Evolutionary conservation across 64 coral and sea anemone genomes (phyloP).

Genomic region (Montipora cactus): DNA sequence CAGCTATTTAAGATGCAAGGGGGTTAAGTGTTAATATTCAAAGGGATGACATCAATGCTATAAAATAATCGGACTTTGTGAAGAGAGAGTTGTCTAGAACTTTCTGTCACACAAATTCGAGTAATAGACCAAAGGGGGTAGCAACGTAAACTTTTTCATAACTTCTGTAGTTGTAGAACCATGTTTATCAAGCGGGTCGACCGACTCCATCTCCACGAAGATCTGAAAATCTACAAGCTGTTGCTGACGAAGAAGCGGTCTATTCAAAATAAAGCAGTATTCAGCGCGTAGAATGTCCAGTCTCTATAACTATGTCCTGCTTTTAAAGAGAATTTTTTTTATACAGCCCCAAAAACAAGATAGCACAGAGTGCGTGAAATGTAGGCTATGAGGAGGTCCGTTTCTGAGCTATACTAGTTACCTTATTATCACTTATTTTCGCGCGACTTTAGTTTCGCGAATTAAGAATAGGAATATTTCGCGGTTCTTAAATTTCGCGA

Average conservation of each 20-base stretch:
- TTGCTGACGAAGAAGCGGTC: neutral
- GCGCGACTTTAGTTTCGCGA: no score
- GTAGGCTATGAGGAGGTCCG: no score
- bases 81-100: neutral
- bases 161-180: conserved; percentile 6
- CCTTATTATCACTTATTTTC: no score
- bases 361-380: no score
- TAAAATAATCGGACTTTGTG: neutral
- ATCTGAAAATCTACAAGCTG: neutral
- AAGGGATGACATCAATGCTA: neutral
- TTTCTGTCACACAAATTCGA: neutral
- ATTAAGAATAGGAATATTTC: no score
- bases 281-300: neutral
- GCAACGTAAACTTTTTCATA: neutral
- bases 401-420: no score
- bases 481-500: no score
- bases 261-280: neutral
- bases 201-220: conserved; percentile 2
- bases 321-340: no score
- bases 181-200: neutral
- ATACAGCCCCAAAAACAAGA: no score
- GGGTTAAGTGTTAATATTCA: neutral
- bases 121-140: conserved; percentile 15
- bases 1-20: neutral
- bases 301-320: no score